These are phyloP conservation scores for Apamea anceps DNA, from an alignment of 2,888 invertebrate species.

Conservation along the genomic window DNA sequence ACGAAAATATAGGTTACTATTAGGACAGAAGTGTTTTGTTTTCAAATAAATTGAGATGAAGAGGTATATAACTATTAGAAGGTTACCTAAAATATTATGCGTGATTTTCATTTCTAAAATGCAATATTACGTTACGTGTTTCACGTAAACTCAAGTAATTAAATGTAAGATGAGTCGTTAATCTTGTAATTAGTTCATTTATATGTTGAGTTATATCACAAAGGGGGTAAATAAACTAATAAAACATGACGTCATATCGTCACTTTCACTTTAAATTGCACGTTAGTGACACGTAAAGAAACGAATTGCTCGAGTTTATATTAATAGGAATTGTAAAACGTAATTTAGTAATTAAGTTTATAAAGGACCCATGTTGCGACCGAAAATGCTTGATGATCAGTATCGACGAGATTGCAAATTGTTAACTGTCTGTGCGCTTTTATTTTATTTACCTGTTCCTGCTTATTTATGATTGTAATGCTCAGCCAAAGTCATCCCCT, in stretches of 20 bases:
- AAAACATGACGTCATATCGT: slow-evolving; percentile 27
- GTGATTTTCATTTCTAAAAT: slow-evolving; percentile 4
- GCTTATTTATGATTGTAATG: background rate
- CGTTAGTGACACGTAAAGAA: slow-evolving; percentile 9
- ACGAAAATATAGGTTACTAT: background rate
- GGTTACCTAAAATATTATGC: background rate
- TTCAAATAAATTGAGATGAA: background rate
- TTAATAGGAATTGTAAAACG: background rate
- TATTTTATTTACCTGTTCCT: background rate
- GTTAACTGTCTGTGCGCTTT: background rate
- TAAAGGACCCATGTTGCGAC: background rate
- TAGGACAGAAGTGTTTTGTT: background rate
- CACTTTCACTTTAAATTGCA: slow-evolving; percentile 44
- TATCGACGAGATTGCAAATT: background rate
- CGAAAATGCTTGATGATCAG: background rate
- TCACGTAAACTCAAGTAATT: slow-evolving; percentile 43
- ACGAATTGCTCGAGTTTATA: background rate
- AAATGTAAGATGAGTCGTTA: slow-evolving; percentile 39
- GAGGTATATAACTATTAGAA: background rate
- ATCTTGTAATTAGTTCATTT: slow-evolving; percentile 40
- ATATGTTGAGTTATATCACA: slow-evolving; percentile 35
- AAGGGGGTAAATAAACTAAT: slow-evolving; percentile 18
- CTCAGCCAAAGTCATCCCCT: background rate
- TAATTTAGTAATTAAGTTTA: background rate
- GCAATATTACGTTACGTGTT: slow-evolving; percentile 17